A percentile compares a stretch with the other conserved stretches of the same genome.
phyloP scores from a whole-genome alignment of 2,888 invertebrate genomes.

The Mycogona germanica region DNA sequence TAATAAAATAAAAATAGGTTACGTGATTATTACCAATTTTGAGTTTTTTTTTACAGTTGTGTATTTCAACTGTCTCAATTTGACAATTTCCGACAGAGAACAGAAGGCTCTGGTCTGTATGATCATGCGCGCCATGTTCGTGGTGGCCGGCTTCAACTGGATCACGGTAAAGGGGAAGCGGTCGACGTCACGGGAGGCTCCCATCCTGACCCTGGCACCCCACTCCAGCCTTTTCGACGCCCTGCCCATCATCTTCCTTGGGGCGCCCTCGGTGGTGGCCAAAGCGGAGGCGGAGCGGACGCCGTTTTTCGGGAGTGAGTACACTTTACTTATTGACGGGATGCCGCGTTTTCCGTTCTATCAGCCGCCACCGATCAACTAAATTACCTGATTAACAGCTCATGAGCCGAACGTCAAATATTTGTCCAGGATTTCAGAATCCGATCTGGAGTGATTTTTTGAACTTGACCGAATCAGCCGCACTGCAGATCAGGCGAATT shows the following conservation, averaged over 20 bases:
- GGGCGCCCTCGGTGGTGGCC: slow-evolving; percentile 80
- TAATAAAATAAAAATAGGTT: too few species aligned
- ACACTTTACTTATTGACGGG: too few species aligned
- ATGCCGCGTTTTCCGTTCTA: not conserved
- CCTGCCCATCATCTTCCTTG: slow-evolving; percentile 63
- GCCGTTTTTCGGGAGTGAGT: slow-evolving; percentile 83
- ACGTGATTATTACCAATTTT: too few species aligned
- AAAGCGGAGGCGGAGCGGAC: slow-evolving; percentile 69
- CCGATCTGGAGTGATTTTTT: too few species aligned
- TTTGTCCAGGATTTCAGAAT: not conserved
- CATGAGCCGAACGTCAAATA: not conserved
- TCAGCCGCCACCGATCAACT: not conserved
- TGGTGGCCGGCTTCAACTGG: slow-evolving; percentile 67
- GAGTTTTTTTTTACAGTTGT: too few species aligned
- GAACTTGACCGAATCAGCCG: too few species aligned
- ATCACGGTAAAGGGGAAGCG: slow-evolving; percentile 62
- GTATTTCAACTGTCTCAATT: too few species aligned
- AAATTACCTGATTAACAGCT: not conserved
- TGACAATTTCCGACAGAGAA: too few species aligned
- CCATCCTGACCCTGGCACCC: slow-evolving; percentile 74
- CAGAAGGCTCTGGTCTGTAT: not conserved
- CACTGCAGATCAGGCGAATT: too few species aligned
- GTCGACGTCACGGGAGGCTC: slow-evolving; percentile 60
- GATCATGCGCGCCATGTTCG: slow-evolving; percentile 55
- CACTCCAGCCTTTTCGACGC: slow-evolving; percentile 88